Evolutionary conservation across 2,888 invertebrate species (phyloP), one percentile per base, ranked within the genome.

Genomic region (Rapana venosa): DNA sequence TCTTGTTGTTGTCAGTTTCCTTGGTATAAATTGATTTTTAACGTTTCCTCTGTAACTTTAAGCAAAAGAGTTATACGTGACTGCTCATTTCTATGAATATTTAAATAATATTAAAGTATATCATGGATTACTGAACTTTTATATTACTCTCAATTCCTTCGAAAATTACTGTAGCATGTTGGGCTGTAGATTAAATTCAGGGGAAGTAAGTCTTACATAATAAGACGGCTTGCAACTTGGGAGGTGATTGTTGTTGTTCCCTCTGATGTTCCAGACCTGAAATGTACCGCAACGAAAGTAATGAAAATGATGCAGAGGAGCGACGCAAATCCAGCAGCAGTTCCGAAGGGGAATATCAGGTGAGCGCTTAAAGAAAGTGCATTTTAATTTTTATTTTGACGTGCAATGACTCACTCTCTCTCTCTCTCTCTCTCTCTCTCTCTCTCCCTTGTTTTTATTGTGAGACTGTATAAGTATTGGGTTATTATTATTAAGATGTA

Each of bases 341-440:
- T 77, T 91, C 92, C 11, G 92, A 92, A 87, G 92, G 92, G 36
- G 92, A 92, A 91, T 91, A 91, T 85, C 85, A 88, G 74, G 91
- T 92, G 88, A 87, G 32, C 36, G 47, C 47, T 47, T 47, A 47
- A 47, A 47, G 2, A 47, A 47, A 5, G 8, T 47, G 47, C 47
- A 47, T 77, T 26, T 30, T 32, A n/a, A 22, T 56, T 77, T 26
- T 30, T 32, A n/a, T 30, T 56, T n/a, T 74, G 74, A 70, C 17
- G 15, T 20, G 17, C 35, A 66, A 17, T 66, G 26, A 26, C 13
- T 66, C 66, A 6, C 26, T 66, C 66, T 66, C 66, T 22, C 20
- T 66, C 26, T 66, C 66, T 66, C 20, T 22, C 66, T 66, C 20
- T 66, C 66, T 66, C 66, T 22, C 20, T 66, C 20, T 66, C 66